Evolutionary conservation across 2,888 invertebrate species (phyloP), one percentile per base, ranked within the genome.

Genomic region (Chloroclysta siterata): DNA sequence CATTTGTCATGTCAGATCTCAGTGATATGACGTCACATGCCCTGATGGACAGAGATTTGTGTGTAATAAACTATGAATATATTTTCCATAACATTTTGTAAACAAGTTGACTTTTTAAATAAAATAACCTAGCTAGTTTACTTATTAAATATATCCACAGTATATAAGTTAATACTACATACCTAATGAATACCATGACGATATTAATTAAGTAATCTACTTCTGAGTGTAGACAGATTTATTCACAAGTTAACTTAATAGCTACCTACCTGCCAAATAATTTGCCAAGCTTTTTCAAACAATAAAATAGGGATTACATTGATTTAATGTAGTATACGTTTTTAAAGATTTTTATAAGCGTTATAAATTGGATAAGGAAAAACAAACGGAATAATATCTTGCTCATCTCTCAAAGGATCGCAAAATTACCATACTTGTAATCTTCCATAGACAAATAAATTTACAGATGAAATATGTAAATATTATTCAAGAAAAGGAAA

Each of bases 1-100:
- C 86, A 89, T 92, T 91, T 88, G 88, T 91, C 90, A 87, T 83
- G 89, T 90, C 90, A 86, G 90, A 92, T 90, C 78, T 68, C 70
- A 67, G 83, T 73, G 91, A 91, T 90, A 89, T 72, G 73, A 71
- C 78, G 85, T 87, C 88, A 82, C 74, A 75, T 74, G 70, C 71
- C 58, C 73, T 87, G 90, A 90, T 86, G 90, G 89, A 85, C 88
- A 77, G 76, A 85, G 89, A 89, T 90, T 89, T 88, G 86, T 85
- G 82, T 82, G 80, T 84, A 83, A 74, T 78, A 73, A 77, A 80
- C 85, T 85, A 88, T 89, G 87, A 88, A 89, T 89, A 89, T 85
- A 80, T 83, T 85, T 81, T 71, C 66, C 61, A 55, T 60, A 50
- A 47, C 13, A 54, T 54, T 55, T 29, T 28, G 50, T 46, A 58